Evolutionary conservation across 1,140 invertebrate species (phyloP).

Genomic region (Lucilia sericata): DNA sequence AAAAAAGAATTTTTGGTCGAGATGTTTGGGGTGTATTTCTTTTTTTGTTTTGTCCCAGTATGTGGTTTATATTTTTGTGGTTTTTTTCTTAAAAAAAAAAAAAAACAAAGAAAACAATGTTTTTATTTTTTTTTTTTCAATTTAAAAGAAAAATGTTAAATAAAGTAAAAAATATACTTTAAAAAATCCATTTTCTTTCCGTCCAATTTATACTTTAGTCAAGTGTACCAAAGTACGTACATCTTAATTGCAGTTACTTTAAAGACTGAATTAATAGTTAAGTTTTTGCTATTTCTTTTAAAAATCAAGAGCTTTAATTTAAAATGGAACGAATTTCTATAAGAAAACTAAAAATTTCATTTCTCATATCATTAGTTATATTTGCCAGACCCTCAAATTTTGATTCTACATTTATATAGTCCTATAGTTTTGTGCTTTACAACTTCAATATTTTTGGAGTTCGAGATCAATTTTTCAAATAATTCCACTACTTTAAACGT

Average conservation of each 20-base stretch:
- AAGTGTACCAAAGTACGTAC: not conserved
- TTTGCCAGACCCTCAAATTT: too few relatives aligned
- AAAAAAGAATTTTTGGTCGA: not conserved
- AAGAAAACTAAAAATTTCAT: too few relatives aligned
- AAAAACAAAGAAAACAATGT: not conserved
- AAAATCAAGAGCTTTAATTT: too few relatives aligned
- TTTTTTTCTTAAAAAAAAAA: not conserved
- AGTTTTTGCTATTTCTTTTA: too few relatives aligned
- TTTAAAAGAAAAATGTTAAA: not conserved
- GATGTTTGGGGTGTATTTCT: not conserved
- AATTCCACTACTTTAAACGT: not conserved
- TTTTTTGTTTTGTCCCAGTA: not conserved
- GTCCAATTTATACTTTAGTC: constrained; percentile 10
- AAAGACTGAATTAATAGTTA: too few relatives aligned
- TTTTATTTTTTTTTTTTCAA: not conserved
- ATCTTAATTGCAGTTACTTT: not conserved
- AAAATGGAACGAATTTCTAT: too few relatives aligned
- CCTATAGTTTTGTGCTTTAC: too few relatives aligned
- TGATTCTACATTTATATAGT: too few relatives aligned
- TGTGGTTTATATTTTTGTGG: constrained; percentile 7
- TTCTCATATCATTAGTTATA: too few relatives aligned
- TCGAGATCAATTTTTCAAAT: not conserved
- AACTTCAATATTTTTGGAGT: too few relatives aligned
- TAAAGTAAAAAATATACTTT: not conserved
- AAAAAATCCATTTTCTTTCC: constrained; percentile 1